phyloP scores from a whole-genome alignment of 2,113 vertebrate species.

The Anser brachyrhynchus region DNA sequence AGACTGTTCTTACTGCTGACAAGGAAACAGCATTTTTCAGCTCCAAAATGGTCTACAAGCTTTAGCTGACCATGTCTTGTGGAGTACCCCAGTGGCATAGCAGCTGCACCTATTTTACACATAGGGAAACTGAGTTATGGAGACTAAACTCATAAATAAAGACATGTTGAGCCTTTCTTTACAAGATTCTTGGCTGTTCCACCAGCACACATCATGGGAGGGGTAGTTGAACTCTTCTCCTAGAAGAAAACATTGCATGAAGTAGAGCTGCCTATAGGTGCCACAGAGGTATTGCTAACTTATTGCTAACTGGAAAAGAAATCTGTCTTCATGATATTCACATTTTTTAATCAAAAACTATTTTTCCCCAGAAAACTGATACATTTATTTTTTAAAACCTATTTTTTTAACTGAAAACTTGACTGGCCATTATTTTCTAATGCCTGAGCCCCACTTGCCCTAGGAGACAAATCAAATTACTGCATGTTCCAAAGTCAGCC shows the following conservation, averaged over 20 bases:
- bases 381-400: constrained; percentile 32
- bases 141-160: neutral
- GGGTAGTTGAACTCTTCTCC: neutral
- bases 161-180: neutral
- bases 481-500: neutral
- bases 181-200: neutral
- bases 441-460: neutral
- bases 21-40: neutral
- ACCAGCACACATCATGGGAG: neutral
- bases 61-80: neutral
- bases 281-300: neutral
- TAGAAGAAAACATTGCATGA: neutral
- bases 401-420: constrained; percentile 6
- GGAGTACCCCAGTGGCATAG: neutral
- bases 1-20: neutral
- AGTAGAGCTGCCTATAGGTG: neutral
- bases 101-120: neutral
- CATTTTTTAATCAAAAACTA: constrained; percentile 11
- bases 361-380: neutral
- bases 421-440: neutral
- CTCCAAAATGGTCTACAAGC: neutral
- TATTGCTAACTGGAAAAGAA: neutral
- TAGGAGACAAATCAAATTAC: constrained; percentile 28
- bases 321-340: neutral
- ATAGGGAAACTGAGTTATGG: neutral